Conservation (phyloP, 2,113 vertebrate species). For the Chamaetylas fuelleborni region DNA sequence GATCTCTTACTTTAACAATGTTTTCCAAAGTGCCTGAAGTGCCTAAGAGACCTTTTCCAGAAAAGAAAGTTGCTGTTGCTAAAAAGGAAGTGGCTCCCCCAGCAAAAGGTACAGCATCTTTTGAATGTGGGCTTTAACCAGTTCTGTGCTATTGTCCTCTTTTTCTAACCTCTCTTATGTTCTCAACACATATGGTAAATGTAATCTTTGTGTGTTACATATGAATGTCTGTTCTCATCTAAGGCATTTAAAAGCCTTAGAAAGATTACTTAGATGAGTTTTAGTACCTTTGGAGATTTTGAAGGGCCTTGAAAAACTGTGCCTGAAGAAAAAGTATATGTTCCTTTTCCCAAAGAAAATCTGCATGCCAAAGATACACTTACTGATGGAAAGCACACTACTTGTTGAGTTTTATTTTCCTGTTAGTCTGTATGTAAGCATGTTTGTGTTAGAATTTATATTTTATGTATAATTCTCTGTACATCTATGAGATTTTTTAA, state of each 20-base stretch:
- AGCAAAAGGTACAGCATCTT: constrained; percentile 71
- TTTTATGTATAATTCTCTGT: neutral
- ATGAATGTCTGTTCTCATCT: neutral
- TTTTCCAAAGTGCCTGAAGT: constrained; percentile 77
- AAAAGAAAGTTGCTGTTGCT: constrained; percentile 73
- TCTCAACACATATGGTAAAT: neutral
- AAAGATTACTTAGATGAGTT: neutral
- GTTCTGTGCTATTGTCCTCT: neutral
- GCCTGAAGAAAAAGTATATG: constrained; percentile 63
- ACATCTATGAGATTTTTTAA: neutral
- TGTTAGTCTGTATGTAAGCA: neutral
- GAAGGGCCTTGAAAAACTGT: constrained; percentile 63
- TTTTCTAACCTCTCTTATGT: neutral
- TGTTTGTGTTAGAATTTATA: neutral
- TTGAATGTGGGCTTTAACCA: neutral
- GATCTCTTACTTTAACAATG: constrained; percentile 40
- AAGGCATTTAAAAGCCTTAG: neutral
- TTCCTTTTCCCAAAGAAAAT: constrained; percentile 48
- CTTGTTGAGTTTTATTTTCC: neutral
- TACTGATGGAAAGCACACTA: neutral
- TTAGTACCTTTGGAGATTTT: constrained; percentile 65
- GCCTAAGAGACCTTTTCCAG: constrained; percentile 75
- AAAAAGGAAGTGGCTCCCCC: constrained; percentile 71
- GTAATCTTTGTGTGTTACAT: neutral
- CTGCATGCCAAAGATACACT: constrained; percentile 53